Conservation (phyloP, 2,888 invertebrate genomes). For the Troilus luridus region DNA sequence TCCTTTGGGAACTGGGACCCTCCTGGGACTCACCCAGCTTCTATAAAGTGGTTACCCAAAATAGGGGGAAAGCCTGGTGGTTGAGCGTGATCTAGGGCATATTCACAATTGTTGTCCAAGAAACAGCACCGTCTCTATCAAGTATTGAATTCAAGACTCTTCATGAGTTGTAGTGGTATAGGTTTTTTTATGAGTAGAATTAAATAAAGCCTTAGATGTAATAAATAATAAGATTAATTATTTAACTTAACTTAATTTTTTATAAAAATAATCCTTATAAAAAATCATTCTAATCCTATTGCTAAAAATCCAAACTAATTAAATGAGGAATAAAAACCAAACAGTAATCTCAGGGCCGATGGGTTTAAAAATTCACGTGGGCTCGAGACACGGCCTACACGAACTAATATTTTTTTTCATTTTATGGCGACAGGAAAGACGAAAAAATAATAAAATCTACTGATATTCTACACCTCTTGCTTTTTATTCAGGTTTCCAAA, state of each 20-base stretch:
- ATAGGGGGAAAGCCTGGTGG: too few species aligned
- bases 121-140: too few species aligned
- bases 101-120: too few species aligned
- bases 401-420: neutral
- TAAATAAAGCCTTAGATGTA: neutral
- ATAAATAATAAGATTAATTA: neutral
- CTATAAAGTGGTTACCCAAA: too few species aligned
- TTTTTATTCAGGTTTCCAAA: neutral
- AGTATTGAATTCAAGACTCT: too few species aligned
- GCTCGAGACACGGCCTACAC: neutral
- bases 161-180: too few species aligned
- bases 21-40: too few species aligned
- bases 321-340: neutral
- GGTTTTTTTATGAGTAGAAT: neutral
- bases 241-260: neutral
- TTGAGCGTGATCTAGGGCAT: too few species aligned
- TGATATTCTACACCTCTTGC: neutral
- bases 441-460: neutral
- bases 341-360: neutral
- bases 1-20: too few species aligned
- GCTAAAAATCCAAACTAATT: neutral
- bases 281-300: neutral
- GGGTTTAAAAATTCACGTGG: neutral
- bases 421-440: neutral
- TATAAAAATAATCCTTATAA: neutral